A percentile compares a stretch with the other conserved stretches of the same genome.
phyloP scores from a whole-genome alignment of 1,140 invertebrate genomes.

The Theocolax elegans region DNA sequence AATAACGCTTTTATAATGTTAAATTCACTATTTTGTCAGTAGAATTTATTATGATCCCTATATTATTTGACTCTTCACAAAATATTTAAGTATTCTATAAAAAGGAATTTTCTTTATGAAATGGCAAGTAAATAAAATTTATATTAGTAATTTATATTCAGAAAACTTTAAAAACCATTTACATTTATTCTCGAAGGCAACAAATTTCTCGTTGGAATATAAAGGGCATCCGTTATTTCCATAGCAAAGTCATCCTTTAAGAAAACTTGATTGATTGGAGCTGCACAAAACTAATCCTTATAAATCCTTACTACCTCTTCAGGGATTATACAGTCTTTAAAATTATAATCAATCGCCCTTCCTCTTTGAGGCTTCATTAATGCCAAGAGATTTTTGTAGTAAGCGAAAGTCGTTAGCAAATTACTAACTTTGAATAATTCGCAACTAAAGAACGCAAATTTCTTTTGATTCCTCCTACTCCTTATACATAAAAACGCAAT shows the following conservation, averaged over 20 bases:
- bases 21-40: no score
- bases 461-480: background rate
- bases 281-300: conserved; percentile 6
- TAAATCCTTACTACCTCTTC: background rate
- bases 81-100: no score
- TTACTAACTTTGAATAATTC: conserved; percentile 14
- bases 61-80: no score
- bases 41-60: no score
- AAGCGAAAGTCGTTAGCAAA: background rate
- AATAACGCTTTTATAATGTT: no score
- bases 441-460: background rate
- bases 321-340: background rate
- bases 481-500: background rate
- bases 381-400: background rate
- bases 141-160: no score
- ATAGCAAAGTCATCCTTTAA: background rate
- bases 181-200: no score
- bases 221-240: background rate
- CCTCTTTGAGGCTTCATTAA: background rate
- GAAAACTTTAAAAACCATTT: no score
- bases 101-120: no score
- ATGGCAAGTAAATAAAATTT: no score
- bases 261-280: conserved; percentile 13
- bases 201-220: background rate
- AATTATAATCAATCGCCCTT: conserved; percentile 18